A percentile compares a stretch with the other conserved stretches of the same genome.
These are phyloP conservation scores for Acanthurus leucopareius DNA, from an alignment of 2,797 vertebrate species.

Conservation along the genomic window DNA sequence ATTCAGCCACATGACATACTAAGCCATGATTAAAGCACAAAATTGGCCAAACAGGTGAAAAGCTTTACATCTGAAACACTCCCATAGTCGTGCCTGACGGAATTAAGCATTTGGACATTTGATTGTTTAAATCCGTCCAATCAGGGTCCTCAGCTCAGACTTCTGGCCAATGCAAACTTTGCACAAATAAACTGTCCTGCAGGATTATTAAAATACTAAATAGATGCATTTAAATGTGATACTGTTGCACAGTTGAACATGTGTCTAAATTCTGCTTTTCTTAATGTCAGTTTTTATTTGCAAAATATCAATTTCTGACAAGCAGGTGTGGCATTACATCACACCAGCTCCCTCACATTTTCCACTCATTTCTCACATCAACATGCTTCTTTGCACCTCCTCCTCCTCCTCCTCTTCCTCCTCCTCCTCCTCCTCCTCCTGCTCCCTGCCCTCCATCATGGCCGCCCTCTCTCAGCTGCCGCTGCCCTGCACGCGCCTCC, in stretches of 20 bases:
- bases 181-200: too few relatives aligned
- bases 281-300: neutral
- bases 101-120: too few relatives aligned
- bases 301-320: neutral
- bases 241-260: neutral
- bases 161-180: too few relatives aligned
- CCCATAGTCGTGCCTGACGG: too few relatives aligned
- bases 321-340: conserved; percentile 11
- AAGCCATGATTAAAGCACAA: too few relatives aligned
- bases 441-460: conserved; percentile 51
- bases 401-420: conserved; percentile 33
- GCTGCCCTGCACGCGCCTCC: conserved; percentile 73
- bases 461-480: conserved; percentile 74
- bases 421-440: neutral
- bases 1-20: too few relatives aligned
- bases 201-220: too few relatives aligned
- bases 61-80: too few relatives aligned
- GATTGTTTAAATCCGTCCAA: too few relatives aligned
- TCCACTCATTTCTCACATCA: neutral
- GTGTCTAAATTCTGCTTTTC: neutral
- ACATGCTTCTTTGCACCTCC: conserved; percentile 44
- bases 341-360: conserved; percentile 6
- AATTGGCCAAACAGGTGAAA: too few relatives aligned
- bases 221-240: too few relatives aligned
- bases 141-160: too few relatives aligned